Evolutionary conservation across 2,113 vertebrate species (phyloP), one percentile per base, ranked within the genome.

Genomic region (Megaleporinus macrocephalus): DNA sequence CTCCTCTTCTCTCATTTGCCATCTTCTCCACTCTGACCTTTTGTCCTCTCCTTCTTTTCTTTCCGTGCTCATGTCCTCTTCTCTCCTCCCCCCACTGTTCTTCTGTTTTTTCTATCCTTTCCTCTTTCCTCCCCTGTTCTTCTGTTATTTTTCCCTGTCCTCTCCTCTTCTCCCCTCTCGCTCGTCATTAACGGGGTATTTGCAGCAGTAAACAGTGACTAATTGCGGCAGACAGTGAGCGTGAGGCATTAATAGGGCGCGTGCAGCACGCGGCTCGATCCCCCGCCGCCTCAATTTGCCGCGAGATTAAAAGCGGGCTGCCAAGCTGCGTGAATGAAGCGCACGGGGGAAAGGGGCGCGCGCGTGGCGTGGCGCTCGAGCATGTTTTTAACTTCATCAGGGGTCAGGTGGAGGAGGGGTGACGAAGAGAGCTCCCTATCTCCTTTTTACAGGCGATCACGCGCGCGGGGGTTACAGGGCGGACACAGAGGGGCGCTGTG

Each of bases 371-470:
- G 51, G n/a, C 49, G 24, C 66, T 70, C 80, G 44, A 12, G 66
- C 85, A 84, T 82, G 83, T 81, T 80, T 76, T 85, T 76, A 74
- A 61, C 85, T 78, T 81, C 33, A 86, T 87, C 86, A 82, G 63
- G 55, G 44, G 12, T 3, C 83, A 20, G 86, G 71, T 57, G 81
- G 84, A 68, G 76, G 57, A 26, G 57, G 12, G 57, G n/a, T 24
- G 73, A 62, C 76, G 83, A 80, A 83, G 49, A 0, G 57, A n/a
- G 57, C 73, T 63, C 83, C 80, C 90, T 92, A 96, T 96, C 96
- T 97, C 95, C 94, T 95, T 95, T 96, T 97, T 95, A 96, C 96
- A 95, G 95, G 95, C 95, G 95, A 95, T 94, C 95, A 97, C 96
- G 87, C 82, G 90, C 93, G 91, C 90, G 91, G 92, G 91, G 20